Base-by-base conservation (phyloP, 2,888 invertebrate genomes). In the Drosophila nr. medialis region DNA sequence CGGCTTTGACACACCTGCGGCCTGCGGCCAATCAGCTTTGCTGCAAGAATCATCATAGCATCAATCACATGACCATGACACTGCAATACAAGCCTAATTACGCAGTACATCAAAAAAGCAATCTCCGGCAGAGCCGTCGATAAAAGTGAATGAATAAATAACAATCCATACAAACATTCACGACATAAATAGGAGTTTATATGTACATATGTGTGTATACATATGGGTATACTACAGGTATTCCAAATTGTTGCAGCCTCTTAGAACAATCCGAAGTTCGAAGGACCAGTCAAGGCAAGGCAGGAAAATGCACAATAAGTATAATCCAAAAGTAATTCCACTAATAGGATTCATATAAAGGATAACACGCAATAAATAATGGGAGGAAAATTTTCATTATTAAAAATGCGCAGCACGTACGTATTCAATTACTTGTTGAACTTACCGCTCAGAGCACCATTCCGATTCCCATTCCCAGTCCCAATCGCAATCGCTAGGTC, bases 341-440 rank as follows among this genome's bases (percentile, higher is more conserved):
- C 90, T 90, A 87, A 87, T 89, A 90, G 87, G 89, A 87, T 86
- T 87, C 87, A 87, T 90, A 87, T 90, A 90, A 87, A 78, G 89
- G 82, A 83, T 88, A 87, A 88, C 90, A 90, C 89, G 89, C 89
- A 80, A 86, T 87, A 86, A 88, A 87, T 87, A 90, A 90, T 86
- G 84, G 73, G 65, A 68, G 71, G 61, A 68, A 73, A 72, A 79
- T 71, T 63, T 77, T 74, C 73, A 76, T 85, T 83, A 91, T 91
- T 86, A 77, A 76, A 83, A 91, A 90, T 91, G 86, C 90, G 69
- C 66, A 67, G 85, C 91, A 91, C 91, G 91, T 91, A 84, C 82
- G 83, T 79, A 91, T 91, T 91, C 91, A 91, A 91, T 91, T 91
- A 91, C 91, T 90, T 91, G 92, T 91, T 90, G 91, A 91, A 90